These are phyloP conservation scores for Muscicapa striata DNA, from an alignment of 2,797 vertebrate species.

Conservation along the genomic window DNA sequence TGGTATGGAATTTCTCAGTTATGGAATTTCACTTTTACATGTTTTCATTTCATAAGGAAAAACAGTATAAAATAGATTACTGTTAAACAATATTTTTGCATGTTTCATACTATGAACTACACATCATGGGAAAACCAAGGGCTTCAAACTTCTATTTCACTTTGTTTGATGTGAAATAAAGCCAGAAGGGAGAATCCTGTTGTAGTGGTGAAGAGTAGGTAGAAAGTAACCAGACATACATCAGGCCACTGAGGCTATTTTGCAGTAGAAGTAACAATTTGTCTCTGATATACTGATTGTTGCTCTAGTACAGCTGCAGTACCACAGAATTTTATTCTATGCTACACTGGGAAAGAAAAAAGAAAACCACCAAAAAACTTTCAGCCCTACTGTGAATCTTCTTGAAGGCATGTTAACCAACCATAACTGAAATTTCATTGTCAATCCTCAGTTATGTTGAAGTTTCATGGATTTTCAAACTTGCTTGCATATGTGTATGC, in stretches of 20 bases:
- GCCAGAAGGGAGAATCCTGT: neutral
- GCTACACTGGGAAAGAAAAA: neutral
- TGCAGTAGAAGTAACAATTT: neutral
- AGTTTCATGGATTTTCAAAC: neutral
- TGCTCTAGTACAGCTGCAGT: neutral
- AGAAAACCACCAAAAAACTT: neutral
- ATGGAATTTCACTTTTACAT: neutral
- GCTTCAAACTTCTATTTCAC: neutral
- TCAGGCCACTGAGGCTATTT: neutral
- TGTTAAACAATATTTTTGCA: neutral
- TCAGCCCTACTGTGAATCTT: neutral
- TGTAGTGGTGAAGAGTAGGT: neutral
- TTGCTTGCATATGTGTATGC: neutral
- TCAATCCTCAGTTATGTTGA: neutral
- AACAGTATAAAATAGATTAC: neutral
- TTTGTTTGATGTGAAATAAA: neutral
- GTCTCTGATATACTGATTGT: neutral
- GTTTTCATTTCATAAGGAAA: neutral
- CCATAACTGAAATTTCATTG: neutral
- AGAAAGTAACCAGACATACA: neutral
- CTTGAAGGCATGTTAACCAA: neutral
- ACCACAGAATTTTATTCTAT: neutral
- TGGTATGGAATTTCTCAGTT: neutral
- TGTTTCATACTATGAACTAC: neutral
- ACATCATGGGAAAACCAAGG: neutral